Percentiles rank a stretch among this genome's conserved stretches.
phyloP scores from a whole-genome alignment of 2,888 invertebrate species.

The Drosophila villosipedis region DNA sequence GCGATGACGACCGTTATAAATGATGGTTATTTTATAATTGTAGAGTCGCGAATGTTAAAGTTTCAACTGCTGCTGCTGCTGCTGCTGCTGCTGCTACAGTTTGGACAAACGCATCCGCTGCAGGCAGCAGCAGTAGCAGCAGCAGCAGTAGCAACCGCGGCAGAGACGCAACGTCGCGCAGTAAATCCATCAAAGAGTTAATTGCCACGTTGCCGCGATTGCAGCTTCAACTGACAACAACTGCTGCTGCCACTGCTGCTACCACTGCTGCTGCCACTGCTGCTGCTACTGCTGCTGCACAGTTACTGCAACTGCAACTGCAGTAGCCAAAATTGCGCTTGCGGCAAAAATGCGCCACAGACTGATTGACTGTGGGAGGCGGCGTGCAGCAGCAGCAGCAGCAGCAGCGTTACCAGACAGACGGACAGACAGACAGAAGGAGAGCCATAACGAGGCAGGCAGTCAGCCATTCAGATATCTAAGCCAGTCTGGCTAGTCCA shows the following conservation, averaged over 20 bases:
- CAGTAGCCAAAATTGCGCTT: slow-evolving; percentile 64
- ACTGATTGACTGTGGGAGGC: slow-evolving; percentile 64
- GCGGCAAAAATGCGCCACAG: slow-evolving; percentile 55
- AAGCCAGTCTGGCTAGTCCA: slow-evolving; percentile 7
- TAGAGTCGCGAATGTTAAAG: slow-evolving; percentile 46
- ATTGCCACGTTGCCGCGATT: slow-evolving; percentile 70
- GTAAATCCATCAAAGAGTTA: slow-evolving; percentile 78
- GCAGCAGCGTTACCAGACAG: not conserved
- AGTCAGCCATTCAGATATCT: not conserved
- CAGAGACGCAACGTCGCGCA: slow-evolving; percentile 12
- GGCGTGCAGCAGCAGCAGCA: slow-evolving; percentile 1
- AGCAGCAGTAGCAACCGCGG: slow-evolving; percentile 2
- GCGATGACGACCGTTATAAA: slow-evolving; percentile 63
- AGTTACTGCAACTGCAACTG: slow-evolving; percentile 29
- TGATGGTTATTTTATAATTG: slow-evolving; percentile 79
- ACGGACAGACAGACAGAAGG: slow-evolving; percentile 12
- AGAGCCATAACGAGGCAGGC: slow-evolving; percentile 1
- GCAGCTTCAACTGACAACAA: slow-evolving; percentile 64
- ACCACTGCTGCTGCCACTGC: slow-evolving; percentile 12
- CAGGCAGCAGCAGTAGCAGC: slow-evolving; percentile 30
- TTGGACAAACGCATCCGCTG: slow-evolving; percentile 61
- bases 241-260: slow-evolving; percentile 7
- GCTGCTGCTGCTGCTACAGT: slow-evolving; percentile 18
- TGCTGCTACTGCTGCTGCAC: slow-evolving; percentile 16
- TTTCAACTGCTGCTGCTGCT: not conserved